phyloP scores from a whole-genome alignment of 2,113 vertebrate species.

The Phaethon lepturus region DNA sequence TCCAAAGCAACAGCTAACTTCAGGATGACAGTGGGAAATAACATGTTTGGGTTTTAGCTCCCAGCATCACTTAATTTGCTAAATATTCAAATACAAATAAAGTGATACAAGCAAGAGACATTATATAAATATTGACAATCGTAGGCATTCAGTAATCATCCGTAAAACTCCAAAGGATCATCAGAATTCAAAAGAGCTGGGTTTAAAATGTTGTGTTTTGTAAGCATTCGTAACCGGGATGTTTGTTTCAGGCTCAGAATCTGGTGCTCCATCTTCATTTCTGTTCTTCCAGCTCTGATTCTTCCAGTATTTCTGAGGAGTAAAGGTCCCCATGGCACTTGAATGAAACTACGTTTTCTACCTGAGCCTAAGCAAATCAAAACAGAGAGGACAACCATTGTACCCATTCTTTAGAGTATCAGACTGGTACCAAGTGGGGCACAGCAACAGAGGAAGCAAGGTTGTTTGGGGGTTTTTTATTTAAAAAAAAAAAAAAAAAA shows the following conservation, averaged over 20 bases:
- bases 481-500: background rate
- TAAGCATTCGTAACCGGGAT: rapidly evolving
- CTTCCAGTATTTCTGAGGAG: background rate
- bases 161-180: background rate
- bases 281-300: background rate
- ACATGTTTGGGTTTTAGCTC: background rate
- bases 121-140: background rate
- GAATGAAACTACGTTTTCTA: background rate
- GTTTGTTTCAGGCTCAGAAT: background rate
- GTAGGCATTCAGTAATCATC: background rate
- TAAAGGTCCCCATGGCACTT: background rate
- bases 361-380: background rate
- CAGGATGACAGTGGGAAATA: background rate
- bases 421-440: background rate
- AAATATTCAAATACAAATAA: background rate
- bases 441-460: background rate
- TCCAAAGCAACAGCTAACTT: background rate
- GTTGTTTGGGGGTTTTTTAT: too few species aligned
- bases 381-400: background rate
- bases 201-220: background rate
- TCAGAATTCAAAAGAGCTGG: background rate
- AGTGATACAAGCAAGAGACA: background rate
- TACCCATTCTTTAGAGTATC: background rate
- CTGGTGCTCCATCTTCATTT: background rate
- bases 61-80: background rate